Evolutionary conservation across 2,113 vertebrate species (phyloP), one percentile per base, ranked within the genome.

Genomic region (Eclectus roratus): DNA sequence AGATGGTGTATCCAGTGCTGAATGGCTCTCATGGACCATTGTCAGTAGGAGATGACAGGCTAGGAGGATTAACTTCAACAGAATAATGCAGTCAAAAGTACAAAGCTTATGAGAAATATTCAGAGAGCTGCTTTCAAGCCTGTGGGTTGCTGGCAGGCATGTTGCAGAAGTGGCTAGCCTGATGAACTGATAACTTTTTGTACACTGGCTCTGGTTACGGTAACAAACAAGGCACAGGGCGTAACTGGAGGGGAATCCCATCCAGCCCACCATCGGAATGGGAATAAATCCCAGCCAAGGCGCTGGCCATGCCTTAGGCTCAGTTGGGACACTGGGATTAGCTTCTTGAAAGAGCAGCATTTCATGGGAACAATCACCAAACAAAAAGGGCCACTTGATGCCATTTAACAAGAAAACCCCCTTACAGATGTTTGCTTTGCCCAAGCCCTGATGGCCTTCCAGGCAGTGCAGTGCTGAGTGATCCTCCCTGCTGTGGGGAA

Each of bases 351-450:
- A 77, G 39, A 70, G 2, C 47, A 65, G 23, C 1, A 19, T 41
- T 71, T 14, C 1, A 1, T 33, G 53, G 35, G 44, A 68, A 24
- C 0, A 5, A 74, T 29, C 14, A 43, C 21, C 0, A 0, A 47
- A 55, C 16, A 12, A 20, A 31, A 46, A 73, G 18, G 5, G 19
- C 13, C 47, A 10, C 39, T 41, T 3, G 29, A 29, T 65, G 58
- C 15, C n/a, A 15, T 37, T 28, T 15, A 58, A 25, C 2, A 37
- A 56, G 55, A 78, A 79, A 37, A 52, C 1, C 27, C 35, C 50
- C 55, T 61, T 46, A 11, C 55, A 17, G 70, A 70, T 47, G 1
- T 41, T 72, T 55, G 49, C 23, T 84, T 46, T 63, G 55, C 74
- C 56, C 55, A 16, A 66, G n/a, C 39, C 70, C 37, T n/a, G 37